A percentile compares a stretch with the other conserved stretches of the same genome.
Evolutionary conservation across 2,797 vertebrate species (phyloP).

Genomic region (Geotria australis): DNA sequence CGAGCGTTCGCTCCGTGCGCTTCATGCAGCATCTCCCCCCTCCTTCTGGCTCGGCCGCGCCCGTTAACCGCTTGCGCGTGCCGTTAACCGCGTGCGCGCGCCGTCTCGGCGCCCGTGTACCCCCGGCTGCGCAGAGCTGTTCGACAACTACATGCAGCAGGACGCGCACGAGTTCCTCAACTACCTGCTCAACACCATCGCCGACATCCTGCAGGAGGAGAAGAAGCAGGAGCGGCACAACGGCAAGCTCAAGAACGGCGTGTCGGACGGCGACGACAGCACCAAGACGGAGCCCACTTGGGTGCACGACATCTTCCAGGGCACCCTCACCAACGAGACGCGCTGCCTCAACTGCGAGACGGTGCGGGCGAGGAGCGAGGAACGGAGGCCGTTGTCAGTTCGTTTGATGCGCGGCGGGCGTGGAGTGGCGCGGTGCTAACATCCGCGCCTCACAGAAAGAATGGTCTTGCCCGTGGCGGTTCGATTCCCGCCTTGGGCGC

Average conservation of each 20-base stretch:
- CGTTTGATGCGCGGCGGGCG: no score
- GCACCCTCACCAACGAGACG: slow-evolving; percentile 89
- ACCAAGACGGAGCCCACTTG: slow-evolving; percentile 63
- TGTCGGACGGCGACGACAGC: slow-evolving; percentile 36
- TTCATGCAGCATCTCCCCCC: no score
- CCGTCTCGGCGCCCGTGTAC: no score
- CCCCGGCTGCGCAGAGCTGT: slow-evolving; percentile 30
- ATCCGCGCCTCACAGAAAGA: no score
- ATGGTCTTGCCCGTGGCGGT: no score
- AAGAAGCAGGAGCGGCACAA: slow-evolving; percentile 88
- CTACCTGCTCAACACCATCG: slow-evolving; percentile 88
- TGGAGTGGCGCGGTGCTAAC: no score
- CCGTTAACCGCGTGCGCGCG: no score
- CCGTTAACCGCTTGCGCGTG: no score
- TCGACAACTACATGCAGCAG: slow-evolving; percentile 98
- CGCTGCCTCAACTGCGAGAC: slow-evolving; percentile 98
- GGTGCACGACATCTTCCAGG: slow-evolving; percentile 96
- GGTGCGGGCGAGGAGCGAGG: slow-evolving; percentile 17
- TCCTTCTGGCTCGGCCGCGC: no score
- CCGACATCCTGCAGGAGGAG: slow-evolving; percentile 88
- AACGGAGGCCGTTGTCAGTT: no score
- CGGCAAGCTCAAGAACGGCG: slow-evolving; percentile 59
- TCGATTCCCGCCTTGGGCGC: no score
- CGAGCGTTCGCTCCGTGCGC: no score
- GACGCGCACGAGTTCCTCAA: slow-evolving; percentile 92